Evolutionary conservation across 2,113 vertebrate genomes (phyloP).

Genomic region (Mystacornis crossleyi): DNA sequence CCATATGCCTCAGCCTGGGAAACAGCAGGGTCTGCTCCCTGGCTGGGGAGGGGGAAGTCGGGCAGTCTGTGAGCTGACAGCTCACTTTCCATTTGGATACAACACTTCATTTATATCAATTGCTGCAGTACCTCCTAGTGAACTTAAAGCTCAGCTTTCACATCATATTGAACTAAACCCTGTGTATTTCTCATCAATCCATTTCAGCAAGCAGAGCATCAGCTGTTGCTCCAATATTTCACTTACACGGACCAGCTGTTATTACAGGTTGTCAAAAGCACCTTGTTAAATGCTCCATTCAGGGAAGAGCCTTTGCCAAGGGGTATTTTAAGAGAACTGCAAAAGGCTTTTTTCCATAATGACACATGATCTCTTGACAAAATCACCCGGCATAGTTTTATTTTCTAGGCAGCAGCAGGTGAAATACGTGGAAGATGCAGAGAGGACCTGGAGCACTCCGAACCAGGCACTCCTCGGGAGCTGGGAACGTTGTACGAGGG

Average conservation of each 20-base stretch:
- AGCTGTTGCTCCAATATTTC: background rate
- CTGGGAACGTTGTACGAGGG: rapidly evolving
- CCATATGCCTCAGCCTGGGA: background rate
- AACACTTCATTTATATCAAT: background rate
- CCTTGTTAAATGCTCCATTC: background rate
- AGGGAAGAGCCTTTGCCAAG: background rate
- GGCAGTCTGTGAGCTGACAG: background rate
- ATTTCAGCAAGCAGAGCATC: background rate
- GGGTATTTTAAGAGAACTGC: background rate
- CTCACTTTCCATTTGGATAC: background rate
- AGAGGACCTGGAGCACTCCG: background rate
- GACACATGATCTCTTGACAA: background rate
- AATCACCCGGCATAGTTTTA: background rate
- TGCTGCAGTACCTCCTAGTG: background rate
- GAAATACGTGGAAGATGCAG: background rate
- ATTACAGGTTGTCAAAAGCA: background rate
- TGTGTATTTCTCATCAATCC: background rate
- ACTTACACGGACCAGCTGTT: background rate
- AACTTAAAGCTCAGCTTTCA: background rate
- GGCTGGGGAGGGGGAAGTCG: background rate
- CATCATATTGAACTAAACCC: background rate
- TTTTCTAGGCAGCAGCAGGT: background rate
- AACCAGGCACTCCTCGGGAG: rapidly evolving
- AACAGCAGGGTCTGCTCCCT: background rate
- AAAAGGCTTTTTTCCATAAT: background rate